phyloP scores from a whole-genome alignment of 2,797 vertebrate species.

The Phataginus tricuspis region DNA sequence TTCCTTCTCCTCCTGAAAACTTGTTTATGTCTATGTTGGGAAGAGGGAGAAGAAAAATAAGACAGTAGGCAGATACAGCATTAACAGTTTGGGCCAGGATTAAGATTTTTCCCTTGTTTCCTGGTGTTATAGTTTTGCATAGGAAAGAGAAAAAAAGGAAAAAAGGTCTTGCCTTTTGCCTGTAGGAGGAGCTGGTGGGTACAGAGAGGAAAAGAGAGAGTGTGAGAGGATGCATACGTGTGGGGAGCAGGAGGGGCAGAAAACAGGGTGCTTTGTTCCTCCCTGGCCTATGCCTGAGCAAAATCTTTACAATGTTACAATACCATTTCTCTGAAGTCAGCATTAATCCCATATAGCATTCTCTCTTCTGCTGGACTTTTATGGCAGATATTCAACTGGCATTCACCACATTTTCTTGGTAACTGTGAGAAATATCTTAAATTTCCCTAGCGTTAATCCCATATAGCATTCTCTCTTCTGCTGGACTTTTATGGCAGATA shows the following conservation, averaged over 20 bases:
- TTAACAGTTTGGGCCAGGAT: neutral
- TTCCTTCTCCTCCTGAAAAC: neutral
- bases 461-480: neutral
- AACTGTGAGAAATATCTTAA: neutral
- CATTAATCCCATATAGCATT: neutral
- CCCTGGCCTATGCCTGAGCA: neutral
- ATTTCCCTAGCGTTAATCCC: neutral
- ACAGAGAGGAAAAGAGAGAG: neutral
- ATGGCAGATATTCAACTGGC: neutral
- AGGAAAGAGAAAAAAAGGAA: neutral
- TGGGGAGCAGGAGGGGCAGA: neutral
- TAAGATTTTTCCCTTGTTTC: neutral
- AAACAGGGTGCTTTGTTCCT: neutral
- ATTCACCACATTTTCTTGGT: neutral
- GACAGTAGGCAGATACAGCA: neutral
- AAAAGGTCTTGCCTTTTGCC: neutral
- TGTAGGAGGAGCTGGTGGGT: neutral
- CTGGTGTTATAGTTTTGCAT: neutral
- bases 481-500: neutral
- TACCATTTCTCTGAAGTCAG: neutral
- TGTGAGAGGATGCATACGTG: fast-evolving
- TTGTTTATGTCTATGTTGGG: neutral
- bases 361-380: neutral
- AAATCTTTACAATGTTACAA: neutral
- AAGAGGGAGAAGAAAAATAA: neutral